Evolutionary conservation across 2,113 vertebrate genomes (phyloP).

Genomic region (Arizona elegans): DNA sequence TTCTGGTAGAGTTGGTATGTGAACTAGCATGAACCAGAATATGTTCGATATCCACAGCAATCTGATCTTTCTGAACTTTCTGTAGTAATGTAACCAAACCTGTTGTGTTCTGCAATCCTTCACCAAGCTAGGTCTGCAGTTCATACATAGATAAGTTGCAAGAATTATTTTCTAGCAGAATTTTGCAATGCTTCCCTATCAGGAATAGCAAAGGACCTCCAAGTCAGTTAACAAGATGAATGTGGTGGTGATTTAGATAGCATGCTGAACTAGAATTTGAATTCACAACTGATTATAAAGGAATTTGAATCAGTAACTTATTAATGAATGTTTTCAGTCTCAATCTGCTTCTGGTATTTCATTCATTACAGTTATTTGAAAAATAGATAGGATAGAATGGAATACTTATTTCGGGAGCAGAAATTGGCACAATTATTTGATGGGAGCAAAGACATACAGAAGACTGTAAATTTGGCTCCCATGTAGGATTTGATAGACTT

Average conservation of each 20-base stretch:
- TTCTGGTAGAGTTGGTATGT: not conserved
- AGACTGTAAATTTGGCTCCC: not conserved
- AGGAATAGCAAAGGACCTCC: not conserved
- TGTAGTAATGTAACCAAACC: conserved; percentile 26
- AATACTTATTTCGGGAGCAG: not conserved
- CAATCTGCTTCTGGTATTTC: not conserved
- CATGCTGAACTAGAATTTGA: not conserved
- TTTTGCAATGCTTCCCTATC: not conserved
- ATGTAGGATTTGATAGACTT: not conserved
- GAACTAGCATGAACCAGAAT: not conserved
- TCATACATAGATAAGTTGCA: not conserved
- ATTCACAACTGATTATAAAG: not conserved
- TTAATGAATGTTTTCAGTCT: not conserved
- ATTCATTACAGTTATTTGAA: not conserved
- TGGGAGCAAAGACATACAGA: not conserved
- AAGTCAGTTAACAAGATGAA: not conserved
- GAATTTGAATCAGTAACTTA: not conserved
- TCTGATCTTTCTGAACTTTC: not conserved
- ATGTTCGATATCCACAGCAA: rapidly evolving
- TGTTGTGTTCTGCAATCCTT: conserved; percentile 32
- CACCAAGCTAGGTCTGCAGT: not conserved
- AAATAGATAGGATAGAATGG: not conserved
- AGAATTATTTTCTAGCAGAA: not conserved
- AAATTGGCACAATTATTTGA: not conserved
- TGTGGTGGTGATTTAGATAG: not conserved